phyloP scores from a whole-genome alignment of 1,140 invertebrate species.

The Dolichoris vasculosae region DNA sequence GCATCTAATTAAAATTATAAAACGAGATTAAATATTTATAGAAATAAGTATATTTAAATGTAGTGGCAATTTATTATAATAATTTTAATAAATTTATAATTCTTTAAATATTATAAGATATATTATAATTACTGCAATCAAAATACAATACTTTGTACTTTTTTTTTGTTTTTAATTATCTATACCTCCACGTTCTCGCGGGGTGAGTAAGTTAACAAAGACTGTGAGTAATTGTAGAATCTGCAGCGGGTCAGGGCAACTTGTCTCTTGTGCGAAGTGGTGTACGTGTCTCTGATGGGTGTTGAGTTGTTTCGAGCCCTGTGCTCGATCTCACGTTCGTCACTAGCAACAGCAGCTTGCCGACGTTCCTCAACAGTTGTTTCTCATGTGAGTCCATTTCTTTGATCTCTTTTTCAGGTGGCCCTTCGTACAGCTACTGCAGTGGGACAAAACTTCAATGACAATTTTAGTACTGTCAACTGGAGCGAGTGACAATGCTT shows the following conservation, averaged over 20 bases:
- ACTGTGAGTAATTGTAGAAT: slow-evolving; percentile 73
- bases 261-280: slow-evolving; percentile 59
- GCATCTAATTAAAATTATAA: too few relatives aligned
- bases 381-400: slow-evolving; percentile 55
- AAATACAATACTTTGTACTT: too few relatives aligned
- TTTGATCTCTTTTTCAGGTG: slow-evolving; percentile 57
- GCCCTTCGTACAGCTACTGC: neutral
- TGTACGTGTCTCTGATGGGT: slow-evolving; percentile 61
- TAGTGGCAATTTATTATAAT: too few relatives aligned
- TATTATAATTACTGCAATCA: too few relatives aligned
- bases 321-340: slow-evolving; percentile 53
- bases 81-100: too few relatives aligned
- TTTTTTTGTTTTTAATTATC: too few relatives aligned
- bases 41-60: too few relatives aligned
- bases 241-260: slow-evolving; percentile 64
- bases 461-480: slow-evolving; percentile 64
- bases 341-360: neutral
- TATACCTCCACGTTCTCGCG: neutral
- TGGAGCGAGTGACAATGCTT: slow-evolving; percentile 70
- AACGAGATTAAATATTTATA: too few relatives aligned
- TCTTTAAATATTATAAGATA: too few relatives aligned
- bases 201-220: slow-evolving; percentile 69
- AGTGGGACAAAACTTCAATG: slow-evolving; percentile 26
- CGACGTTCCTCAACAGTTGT: slow-evolving; percentile 36
- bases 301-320: slow-evolving; percentile 45